Base-by-base conservation (phyloP, 2,113 vertebrate genomes). In the Stercorarius parasiticus region DNA sequence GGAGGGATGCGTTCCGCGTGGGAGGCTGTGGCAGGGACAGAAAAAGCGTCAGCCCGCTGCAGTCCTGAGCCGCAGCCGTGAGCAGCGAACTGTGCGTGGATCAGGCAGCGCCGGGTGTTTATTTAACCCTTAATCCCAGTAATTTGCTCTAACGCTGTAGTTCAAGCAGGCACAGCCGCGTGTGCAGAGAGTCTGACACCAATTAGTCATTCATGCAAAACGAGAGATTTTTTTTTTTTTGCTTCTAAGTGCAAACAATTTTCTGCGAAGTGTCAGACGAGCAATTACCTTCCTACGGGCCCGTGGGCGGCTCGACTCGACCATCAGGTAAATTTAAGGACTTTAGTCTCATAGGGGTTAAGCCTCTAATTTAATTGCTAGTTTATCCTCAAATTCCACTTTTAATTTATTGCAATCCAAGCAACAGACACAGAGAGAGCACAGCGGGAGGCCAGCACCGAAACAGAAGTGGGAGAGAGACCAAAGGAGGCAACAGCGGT, bases 141-240 rank as follows among this genome's bases (percentile, higher is more conserved):
- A 30, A 43, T 67, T 70, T 6, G 0, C 65, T 67, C 38, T 64
- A 40, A 9, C 0, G 0, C n/a, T 61, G 7, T 0, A 43, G 78
- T 34, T 92, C 43, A 53, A 32, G 61, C 20, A 82, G 55, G 22
- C 30, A 14, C 15, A 62, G 85, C 58, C 11, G 0, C 12, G 3
- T 9, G 19, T 62, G 43, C 59, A 3, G 13, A 50, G n/a, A 10
- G 38, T 59, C 82, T 88, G 76, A 32, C 80, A 73, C 26, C 50
- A 40, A 8, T 88, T 74, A 87, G 36, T 73, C 58, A 81, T 45
- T 25, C 53, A 25, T 14, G 71, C 58, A 86, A 90, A 90, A 73
- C 10, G 6, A 36, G 56, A 13, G 15, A 4, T 4, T 26, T 6
- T 58, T 50, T 66, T 71, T 59, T 89, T 74, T 61, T 22, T 32